Base-by-base conservation (phyloP, 2,113 vertebrate species). In the Agapornis roseicollis region DNA sequence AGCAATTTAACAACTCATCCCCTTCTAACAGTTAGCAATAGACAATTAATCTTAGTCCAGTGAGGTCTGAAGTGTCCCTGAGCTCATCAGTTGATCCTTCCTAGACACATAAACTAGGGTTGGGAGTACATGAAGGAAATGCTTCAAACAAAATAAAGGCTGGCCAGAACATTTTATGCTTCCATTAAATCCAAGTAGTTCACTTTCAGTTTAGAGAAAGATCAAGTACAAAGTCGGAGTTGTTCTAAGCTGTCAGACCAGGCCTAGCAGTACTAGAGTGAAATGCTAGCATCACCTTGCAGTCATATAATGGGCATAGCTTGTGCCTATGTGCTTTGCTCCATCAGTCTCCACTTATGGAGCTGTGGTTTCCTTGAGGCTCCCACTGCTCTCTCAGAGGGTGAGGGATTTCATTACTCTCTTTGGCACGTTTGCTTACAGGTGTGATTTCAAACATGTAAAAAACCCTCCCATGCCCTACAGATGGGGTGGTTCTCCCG, bases 1-100 rank as follows among this genome's bases (percentile, higher is more conserved):
- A 88, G 37, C n/a, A 88, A 96, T 94, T 96, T 90, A 94, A 91
- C 65, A 94, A 86, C 46, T 96, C 50, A 19, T 63, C 74, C 28
- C 69, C 29, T 90, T 94, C 58, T 82, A 84, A 93, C 65, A 85
- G 65, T 58, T 92, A 44, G 70, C 85, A 92, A 86, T 17, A 94
- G 79, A 68, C 46, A 17, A 95, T 90, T 94, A 91, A 94, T 91
- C 89, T 82, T 61, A 29, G 71, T 63, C 39, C 41, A 85, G 23
- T 90, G 79, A 81, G 27, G 23, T 73, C 52, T 87, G 77, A 94
- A 56, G 69, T 72, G 52, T 88, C 95, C 71, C 76, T 49, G 50
- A 93, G 76, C 76, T 87, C 58, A 76, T 79, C 63, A 87, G 56
- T 37, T 0, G 0, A 50, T 89, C 37, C 52, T 86, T 95, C 58